These are phyloP conservation scores for Melitaea athalia DNA, from an alignment of 2,888 invertebrate genomes.

Conservation along the genomic window DNA sequence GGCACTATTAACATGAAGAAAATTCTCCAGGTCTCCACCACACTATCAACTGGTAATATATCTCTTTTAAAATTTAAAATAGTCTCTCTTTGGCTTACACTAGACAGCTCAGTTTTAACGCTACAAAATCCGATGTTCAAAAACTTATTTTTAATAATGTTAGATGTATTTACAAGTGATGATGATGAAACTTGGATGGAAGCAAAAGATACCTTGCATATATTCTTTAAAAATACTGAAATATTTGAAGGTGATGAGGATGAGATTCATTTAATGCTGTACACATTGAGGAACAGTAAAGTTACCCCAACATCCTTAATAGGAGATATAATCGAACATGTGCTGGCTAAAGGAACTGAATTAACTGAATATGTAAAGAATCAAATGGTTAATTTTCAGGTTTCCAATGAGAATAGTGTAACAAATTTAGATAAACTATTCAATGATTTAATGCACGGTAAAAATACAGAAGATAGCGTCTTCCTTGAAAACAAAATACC, in stretches of 20 bases:
- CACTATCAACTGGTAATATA: conserved; percentile 52
- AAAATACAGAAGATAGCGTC: conserved; percentile 56
- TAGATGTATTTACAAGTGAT: conserved; percentile 77
- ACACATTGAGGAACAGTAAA: conserved; percentile 69
- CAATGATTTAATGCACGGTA: conserved; percentile 66
- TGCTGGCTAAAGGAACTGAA: conserved; percentile 60
- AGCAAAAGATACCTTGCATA: conserved; percentile 79
- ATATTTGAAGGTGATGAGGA: conserved; percentile 84
- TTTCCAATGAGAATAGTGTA: conserved; percentile 59
- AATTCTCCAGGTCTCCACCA: conserved; percentile 64
- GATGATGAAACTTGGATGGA: conserved; percentile 69
- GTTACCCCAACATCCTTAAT: conserved; percentile 61
- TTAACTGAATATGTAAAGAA: conserved; percentile 61
- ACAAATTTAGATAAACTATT: conserved; percentile 63
- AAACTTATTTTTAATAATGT: conserved; percentile 80
- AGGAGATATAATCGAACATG: conserved; percentile 65
- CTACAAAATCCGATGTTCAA: conserved; percentile 78
- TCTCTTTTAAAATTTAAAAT: conserved; percentile 73
- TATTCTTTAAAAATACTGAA: conserved; percentile 83
- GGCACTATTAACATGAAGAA: conserved; percentile 70
- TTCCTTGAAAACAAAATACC: conserved; percentile 70
- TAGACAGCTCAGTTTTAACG: conserved; percentile 78
- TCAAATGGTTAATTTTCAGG: conserved; percentile 67
- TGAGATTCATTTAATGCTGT: conserved; percentile 87
- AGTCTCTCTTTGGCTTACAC: conserved; percentile 70